These are phyloP conservation scores for Caenorhabditis remanei DNA, from an alignment of 1,140 invertebrate species.

Conservation along the genomic window DNA sequence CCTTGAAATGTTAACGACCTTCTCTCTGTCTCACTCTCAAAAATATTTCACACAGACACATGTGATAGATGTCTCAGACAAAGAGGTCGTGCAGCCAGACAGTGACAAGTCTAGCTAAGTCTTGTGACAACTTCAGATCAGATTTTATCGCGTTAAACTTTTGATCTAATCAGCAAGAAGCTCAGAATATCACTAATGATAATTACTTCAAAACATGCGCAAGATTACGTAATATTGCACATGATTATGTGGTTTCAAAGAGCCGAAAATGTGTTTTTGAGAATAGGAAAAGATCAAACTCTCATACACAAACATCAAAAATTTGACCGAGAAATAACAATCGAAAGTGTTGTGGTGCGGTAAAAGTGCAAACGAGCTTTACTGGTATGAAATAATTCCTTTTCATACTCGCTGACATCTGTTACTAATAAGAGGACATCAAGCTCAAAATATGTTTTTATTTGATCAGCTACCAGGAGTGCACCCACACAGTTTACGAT, in stretches of 20 bases:
- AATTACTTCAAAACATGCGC: not conserved
- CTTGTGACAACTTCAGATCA: conserved; percentile 15
- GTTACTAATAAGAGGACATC: conserved; percentile 2
- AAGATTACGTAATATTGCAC: conserved; percentile 2
- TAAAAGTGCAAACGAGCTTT: not conserved
- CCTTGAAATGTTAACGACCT: conserved; percentile 44
- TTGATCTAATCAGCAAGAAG: not conserved
- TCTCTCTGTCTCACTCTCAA: not conserved
- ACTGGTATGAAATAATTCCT: too few relatives aligned
- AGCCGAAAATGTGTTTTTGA: not conserved
- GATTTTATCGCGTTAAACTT: not conserved
- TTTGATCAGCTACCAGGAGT: not conserved
- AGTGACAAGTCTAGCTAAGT: not conserved
- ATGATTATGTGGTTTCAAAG: not conserved
- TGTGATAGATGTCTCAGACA: not conserved
- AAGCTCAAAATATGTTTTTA: not conserved
- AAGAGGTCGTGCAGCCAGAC: not conserved
- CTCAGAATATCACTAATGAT: too few relatives aligned
- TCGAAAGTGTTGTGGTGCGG: not conserved
- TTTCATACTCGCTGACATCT: not conserved
- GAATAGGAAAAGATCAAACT: too few relatives aligned
- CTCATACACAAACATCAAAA: too few relatives aligned
- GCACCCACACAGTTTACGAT: not conserved
- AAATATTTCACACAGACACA: not conserved
- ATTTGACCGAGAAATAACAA: too few relatives aligned